Evolutionary conservation across 2,797 vertebrate genomes (phyloP), one percentile per base, ranked within the genome.

Genomic region (Allochrocebus solatus): DNA sequence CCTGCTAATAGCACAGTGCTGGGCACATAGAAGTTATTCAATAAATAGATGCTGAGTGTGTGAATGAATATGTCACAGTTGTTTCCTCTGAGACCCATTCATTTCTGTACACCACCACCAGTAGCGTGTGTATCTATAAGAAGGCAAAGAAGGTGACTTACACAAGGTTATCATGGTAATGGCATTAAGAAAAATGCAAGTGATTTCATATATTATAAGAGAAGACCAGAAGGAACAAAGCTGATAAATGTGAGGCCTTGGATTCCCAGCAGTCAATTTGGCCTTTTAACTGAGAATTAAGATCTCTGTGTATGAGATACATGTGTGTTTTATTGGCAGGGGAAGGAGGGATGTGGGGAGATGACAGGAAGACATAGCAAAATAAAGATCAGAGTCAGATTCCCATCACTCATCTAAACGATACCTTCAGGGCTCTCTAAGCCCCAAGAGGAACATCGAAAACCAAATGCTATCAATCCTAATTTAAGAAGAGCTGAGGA

Each of bases 1-100:
- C 33, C 24, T 41, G 1, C 9, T 28, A 19, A 81, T 2, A 8
- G 17, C 21, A 4, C 41, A 26, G 72, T 4, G 10, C 13, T 48
- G n/a, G 39, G 53, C 28, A 16, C 1, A 0, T 0, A 16, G 59
- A 46, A 39, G 57, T 36, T n/a, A 14, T 9, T 36, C 76, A 33
- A 0, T 21, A 59, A 9, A 22, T 1, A 41, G 33, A 41, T 41
- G 8, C 41, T 50, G 33, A 36, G 0, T 12, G 8, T 17, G 4
- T 19, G 64, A 8, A n/a, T 4, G 24, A 59, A 5, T 14, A 1
- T 0, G 2, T n/a, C 61, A 33, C 28, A 21, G 7, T 19, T 2
- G 43, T 28, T n/a, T 13, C 61, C 22, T 55, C 59, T 11, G 41
- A 26, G 36, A 36, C 33, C 70, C 21, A 16, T 36, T n/a, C 89